Evolutionary conservation across 2,888 invertebrate species (phyloP), one percentile per base, ranked within the genome.

Genomic region (Drosophila testacea): DNA sequence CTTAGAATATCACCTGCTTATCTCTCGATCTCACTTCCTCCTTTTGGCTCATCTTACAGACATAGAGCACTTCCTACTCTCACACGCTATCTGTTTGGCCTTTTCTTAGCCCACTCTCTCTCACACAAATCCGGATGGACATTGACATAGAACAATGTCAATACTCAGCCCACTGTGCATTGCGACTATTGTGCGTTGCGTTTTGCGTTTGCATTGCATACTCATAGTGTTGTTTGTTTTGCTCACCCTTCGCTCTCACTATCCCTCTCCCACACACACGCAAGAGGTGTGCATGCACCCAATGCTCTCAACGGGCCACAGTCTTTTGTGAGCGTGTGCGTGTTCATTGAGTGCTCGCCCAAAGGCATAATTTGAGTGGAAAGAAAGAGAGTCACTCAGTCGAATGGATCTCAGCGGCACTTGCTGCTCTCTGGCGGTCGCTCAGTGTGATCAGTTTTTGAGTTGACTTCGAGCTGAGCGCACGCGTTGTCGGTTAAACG

Each of bases 401-500:
- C 13, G 34, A 13, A 38, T 41, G 57, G 51, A 48, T 72, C 72
- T 74, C 72, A 69, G 73, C 60, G 72, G 73, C 79, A 77, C 77
- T 88, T 76, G 82, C 78, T 81, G 88, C 64, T 84, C 68, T 72
- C 54, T 42, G 66, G 50, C 55, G 50, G 62, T 50, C 60, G 64
- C 55, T 69, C 71, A 69, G 80, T 79, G 75, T 73, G 89, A 90
- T 92, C 92, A 92, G 91, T 92, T 90, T 85, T 83, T 89, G 90
- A 92, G 91, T 86, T 90, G 91, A 90, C 89, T 89, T 91, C 89
- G 82, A 91, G 71, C 69, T 68, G 88, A 88, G 88, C 89, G 84
- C 82, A 91, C 86, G 90, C 69, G 73, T 65, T 72, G 77, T 77
- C 77, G 79, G 77, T 74, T 28, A 56, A 56, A 70, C 57, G 60